Evolutionary conservation across 37 sponge, comb jelly and placozoan genomes (phyloP), one percentile per base, ranked within the genome.

Genomic region (Aplysina aerophoba): DNA sequence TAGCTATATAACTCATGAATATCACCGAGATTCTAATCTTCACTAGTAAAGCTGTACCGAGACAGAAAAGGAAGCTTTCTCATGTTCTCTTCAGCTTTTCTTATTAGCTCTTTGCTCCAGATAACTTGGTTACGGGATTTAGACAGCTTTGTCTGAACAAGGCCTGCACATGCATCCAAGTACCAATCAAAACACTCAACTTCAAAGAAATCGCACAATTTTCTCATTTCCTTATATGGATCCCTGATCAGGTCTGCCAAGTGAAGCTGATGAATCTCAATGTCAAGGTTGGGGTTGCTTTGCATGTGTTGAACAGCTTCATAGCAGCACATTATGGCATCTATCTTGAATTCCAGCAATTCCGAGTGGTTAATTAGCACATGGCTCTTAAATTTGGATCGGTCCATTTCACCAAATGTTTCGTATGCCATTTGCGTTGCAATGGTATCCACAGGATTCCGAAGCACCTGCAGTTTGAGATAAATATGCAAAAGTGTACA

Each of bases 361-460:
- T 73, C 74, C 21, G 74, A 73, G 20, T 73, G 31, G 74, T 73
- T 31, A 37, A 73, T 31, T 31, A 13, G 74, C 14, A 38, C 39
- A 13, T 73, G 17, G 41, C 17, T 41, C 41, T 38, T 11, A n/a
- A n/a, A n/a, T 31, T 73, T 30, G 21, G 31, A 38, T 73, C 74
- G 8, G 12, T 73, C 21, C 5, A 38, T 41, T 13, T 37, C 8
- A 13, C 74, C 74, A 6, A 37, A 37, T 20, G 14, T 5, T 22
- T 38, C 31, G 74, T 38, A 73, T 33, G 37, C 17, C 38, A 19
- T 31, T 41, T 38, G 31, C 20, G 74, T 73, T 38, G 74, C 74
- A 13, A 73, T 73, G 74, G 31, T 73, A 41, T 73, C 74, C 31
- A 34, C 31, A 33, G 74, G 74, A 73, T 73, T 73, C 20, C 74